Evolutionary conservation across 2,888 invertebrate species (phyloP), one percentile per base, ranked within the genome.

Genomic region (Cetonia aurata): DNA sequence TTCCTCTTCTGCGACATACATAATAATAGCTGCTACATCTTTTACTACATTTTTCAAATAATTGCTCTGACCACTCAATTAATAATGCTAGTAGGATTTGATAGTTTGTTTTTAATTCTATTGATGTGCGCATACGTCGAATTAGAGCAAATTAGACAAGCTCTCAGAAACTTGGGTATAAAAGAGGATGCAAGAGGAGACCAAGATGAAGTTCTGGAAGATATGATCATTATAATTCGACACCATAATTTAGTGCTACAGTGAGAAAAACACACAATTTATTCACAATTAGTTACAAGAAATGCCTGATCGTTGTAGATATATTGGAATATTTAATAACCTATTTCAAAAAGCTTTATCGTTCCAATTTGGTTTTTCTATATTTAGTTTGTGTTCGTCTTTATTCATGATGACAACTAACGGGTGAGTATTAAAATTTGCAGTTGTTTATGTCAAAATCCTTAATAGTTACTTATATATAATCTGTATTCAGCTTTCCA

Each of bases 201-300:
- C 8, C 42, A 59, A 10, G 42, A 19, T 17, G 17, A 59, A 19
- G 10, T 59, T 19, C 25, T 59, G n/a, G 12, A 25, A 25, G 8
- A 44, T 8, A 9, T 25, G n/a, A n/a, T 6, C n/a, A 4, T 4
- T 12, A 44, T 44, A 9, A 17, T 59, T n/a, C 44, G 44, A 6
- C 59, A 59, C 17, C 59, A 59, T n/a, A 59, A n/a, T 59, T 59
- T 59, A 8, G 59, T 59, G 17, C 12, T 59, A 12, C n/a, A 25
- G 59, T 59, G 25, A 59, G 59, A 44, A 59, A 1, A 2, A 6
- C 1, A 19, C 19, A 10, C 1, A n/a, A n/a, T n/a, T n/a, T n/a
- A n/a, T 17, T 1, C 6, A 52, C 17, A 37, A 13, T 6, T 13
- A 37, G 6, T 37, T 13, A n/a, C n/a, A n/a, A 37, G 8, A 0